Evolutionary conservation across 2,888 invertebrate genomes (phyloP).

Genomic region (Cremastinae sp.): DNA sequence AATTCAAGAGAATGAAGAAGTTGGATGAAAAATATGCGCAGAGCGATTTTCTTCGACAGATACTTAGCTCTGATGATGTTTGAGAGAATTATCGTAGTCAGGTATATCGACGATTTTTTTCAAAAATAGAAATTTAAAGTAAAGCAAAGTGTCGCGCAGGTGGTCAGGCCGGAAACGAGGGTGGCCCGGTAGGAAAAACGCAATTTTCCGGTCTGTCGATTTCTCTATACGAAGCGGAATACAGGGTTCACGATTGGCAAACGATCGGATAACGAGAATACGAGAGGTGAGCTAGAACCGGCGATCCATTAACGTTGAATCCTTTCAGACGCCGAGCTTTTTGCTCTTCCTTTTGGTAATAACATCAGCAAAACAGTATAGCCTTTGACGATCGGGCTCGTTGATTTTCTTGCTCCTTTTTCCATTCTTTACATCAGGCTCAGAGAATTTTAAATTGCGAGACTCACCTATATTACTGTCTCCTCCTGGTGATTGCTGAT

Average conservation of each 20-base stretch:
- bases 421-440: conserved; percentile 39
- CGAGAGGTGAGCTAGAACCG: conserved; percentile 24
- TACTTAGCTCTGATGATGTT: too few relatives aligned
- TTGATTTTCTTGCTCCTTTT: conserved; percentile 37
- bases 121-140: conserved; percentile 24
- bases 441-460: conserved; percentile 33
- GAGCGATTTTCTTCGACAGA: too few relatives aligned
- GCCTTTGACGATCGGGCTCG: conserved; percentile 53
- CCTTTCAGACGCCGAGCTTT: conserved; percentile 2
- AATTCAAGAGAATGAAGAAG: too few relatives aligned
- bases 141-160: conserved; percentile 57
- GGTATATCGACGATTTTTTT: background rate
- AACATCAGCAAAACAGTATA: conserved; percentile 35
- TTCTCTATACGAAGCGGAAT: conserved; percentile 24
- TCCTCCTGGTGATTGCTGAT: conserved; percentile 5
- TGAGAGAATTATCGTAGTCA: too few relatives aligned
- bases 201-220: conserved; percentile 73
- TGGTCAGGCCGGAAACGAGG: conserved; percentile 67
- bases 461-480: conserved; percentile 13
- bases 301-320: conserved; percentile 5
- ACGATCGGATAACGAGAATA: conserved; percentile 53
- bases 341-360: conserved; percentile 17
- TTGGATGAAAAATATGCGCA: too few relatives aligned
- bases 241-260: conserved; percentile 35
- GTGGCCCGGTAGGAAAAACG: conserved; percentile 67